Base-by-base conservation (phyloP, 1,140 invertebrate genomes). In the Anastatus disparis region DNA sequence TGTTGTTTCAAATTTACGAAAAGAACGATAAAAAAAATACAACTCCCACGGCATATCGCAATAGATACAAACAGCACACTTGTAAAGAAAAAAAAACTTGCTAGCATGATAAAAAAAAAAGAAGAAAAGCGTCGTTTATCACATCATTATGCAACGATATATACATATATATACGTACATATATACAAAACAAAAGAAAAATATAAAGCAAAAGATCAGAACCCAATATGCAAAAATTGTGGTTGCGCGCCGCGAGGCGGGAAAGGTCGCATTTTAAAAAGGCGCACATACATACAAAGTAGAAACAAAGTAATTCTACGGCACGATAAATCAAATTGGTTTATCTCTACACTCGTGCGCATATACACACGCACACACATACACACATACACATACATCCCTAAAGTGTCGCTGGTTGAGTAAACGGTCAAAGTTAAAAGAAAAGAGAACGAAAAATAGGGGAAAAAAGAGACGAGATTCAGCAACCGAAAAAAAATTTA, bases 271-370 rank as follows among this genome's bases (percentile, higher is more conserved):
- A 38, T 52, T 52, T 52, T 38, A 24, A 31, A 55, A 29, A n/a
- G n/a, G 27, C 15, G 15, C 52, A 35, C 31, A 10, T n/a, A n/a
- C n/a, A 53, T 17, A 56, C 13, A 38, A 6, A 22, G 15, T 26
- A 17, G 29, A 46, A 40, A 42, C 61, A 50, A 31, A 52, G 55
- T 66, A 62, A 55, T 65, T 53, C 44, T 42, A 17, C 24, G 20
- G 42, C 42, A 2, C 65, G 24, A 68, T 70, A 58, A 44, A 56
- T 61, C 58, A 48, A 70, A 61, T 62, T 20, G 35, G 35, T 65
- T 70, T 63, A 67, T 67, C 53, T 59, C 20, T 24, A 6, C 22
- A 1, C 24, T 22, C 61, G 31, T 27, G 13, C n/a, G n/a, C n/a
- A n/a, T n/a, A n/a, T n/a, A n/a, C n/a, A n/a, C n/a, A n/a, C n/a